A percentile compares a stretch with the other conserved stretches of the same genome.
These are phyloP conservation scores for Chaetophractus vellerosus DNA, from an alignment of 2,797 vertebrate species.

Conservation along the genomic window DNA sequence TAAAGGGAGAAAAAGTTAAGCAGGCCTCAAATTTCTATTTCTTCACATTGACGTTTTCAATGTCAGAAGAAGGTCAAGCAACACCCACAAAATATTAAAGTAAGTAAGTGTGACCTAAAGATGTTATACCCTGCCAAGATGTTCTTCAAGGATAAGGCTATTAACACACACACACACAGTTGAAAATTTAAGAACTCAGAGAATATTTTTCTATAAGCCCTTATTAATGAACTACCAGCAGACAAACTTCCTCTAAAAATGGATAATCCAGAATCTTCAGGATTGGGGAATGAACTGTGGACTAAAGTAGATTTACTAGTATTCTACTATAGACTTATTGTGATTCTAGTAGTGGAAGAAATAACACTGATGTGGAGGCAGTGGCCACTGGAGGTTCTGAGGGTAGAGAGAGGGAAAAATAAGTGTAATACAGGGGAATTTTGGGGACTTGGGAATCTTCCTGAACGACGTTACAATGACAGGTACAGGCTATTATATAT, in stretches of 20 bases:
- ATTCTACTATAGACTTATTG: too few relatives aligned
- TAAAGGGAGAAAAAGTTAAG: neutral
- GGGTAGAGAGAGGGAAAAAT: too few relatives aligned
- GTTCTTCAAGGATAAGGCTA: neutral
- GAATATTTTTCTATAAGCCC: neutral
- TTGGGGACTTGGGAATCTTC: too few relatives aligned
- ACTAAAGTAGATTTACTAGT: too few relatives aligned
- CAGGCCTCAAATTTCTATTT: neutral
- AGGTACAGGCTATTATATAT: too few relatives aligned
- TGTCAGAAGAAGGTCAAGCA: neutral
- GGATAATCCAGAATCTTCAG: too few relatives aligned
- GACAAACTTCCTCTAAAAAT: slow-evolving; percentile 8
- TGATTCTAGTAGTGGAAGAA: too few relatives aligned
- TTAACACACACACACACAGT: neutral
- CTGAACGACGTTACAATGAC: too few relatives aligned
- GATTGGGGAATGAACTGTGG: too few relatives aligned
- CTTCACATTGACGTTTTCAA: neutral
- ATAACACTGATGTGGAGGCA: too few relatives aligned
- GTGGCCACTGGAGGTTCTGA: too few relatives aligned
- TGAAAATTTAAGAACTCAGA: neutral
- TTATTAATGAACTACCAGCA: neutral
- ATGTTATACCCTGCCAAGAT: neutral
- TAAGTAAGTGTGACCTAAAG: neutral
- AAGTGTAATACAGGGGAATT: too few relatives aligned
- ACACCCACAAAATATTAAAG: neutral